Percentiles rank a stretch among this genome's conserved stretches.
Conservation (phyloP, 2,797 vertebrate species). For the Takifugu rubripes region DNA sequence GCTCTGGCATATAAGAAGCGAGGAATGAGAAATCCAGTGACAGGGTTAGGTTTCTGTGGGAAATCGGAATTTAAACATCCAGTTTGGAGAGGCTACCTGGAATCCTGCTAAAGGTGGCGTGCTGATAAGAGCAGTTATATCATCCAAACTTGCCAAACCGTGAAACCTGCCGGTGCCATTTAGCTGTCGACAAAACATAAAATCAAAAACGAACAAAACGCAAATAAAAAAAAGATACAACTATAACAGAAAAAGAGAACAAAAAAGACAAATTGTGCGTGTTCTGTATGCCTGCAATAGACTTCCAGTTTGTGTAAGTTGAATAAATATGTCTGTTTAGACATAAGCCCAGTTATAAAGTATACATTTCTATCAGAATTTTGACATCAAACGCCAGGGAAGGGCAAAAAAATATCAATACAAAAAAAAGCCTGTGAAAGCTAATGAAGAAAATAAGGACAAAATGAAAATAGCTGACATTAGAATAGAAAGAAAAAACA, state of each 20-base stretch:
- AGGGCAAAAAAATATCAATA: conserved; percentile 13
- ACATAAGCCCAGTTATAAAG: conserved; percentile 20
- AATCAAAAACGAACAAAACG: conserved; percentile 52
- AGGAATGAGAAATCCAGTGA: no score
- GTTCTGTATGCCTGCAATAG: conserved; percentile 5
- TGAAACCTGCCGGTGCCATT: conserved; percentile 76
- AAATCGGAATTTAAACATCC: conserved; percentile 17
- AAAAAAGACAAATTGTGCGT: conserved; percentile 12
- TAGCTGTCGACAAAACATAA: conserved; percentile 69
- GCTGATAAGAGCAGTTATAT: conserved; percentile 81
- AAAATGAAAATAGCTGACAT: conserved; percentile 56
- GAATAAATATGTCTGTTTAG: conserved; percentile 20
- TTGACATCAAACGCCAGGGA: no score
- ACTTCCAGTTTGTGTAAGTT: conserved; percentile 27
- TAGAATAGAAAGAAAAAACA: conserved; percentile 46
- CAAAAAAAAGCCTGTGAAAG: conserved; percentile 45
- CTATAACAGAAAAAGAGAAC: conserved; percentile 25
- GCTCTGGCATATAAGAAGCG: conserved; percentile 8
- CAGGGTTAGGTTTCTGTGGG: background rate
- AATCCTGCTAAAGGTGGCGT: conserved; percentile 84
- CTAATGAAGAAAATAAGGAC: conserved; percentile 56
- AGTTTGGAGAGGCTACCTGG: conserved; percentile 79
- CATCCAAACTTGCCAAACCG: conserved; percentile 81
- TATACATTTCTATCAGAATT: background rate
- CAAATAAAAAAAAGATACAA: conserved; percentile 25